These are phyloP conservation scores for Spea bombifrons DNA, from an alignment of 2,113 vertebrate species.

Conservation along the genomic window DNA sequence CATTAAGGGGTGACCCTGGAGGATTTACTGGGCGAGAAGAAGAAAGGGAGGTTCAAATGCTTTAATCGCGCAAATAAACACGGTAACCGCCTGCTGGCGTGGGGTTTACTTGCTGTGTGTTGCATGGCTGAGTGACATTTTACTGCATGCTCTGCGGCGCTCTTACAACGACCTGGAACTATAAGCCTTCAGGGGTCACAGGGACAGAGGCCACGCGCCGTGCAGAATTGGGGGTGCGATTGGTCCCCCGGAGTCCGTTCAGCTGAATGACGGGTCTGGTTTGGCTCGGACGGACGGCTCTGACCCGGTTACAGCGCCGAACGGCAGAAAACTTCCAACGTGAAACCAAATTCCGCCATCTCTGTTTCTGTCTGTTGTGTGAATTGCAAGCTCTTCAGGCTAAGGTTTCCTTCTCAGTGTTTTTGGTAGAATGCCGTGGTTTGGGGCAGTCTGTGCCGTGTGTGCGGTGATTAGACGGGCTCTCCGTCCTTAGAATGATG, in stretches of 20 bases:
- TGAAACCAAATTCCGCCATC: background rate
- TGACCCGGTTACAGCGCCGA: constrained; percentile 15
- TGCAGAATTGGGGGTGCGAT: background rate
- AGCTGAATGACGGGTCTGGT: background rate
- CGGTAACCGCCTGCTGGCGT: constrained; percentile 73
- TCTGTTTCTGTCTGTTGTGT: too few relatives aligned
- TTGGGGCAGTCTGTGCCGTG: too few relatives aligned
- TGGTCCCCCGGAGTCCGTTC: background rate
- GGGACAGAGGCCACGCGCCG: too few relatives aligned
- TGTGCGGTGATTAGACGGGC: too few relatives aligned
- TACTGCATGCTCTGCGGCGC: constrained; percentile 54
- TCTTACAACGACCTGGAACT: background rate
- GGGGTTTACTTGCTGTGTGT: constrained; percentile 59
- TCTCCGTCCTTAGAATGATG: too few relatives aligned
- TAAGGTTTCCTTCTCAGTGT: too few relatives aligned
- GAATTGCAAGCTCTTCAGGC: too few relatives aligned
- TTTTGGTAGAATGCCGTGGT: too few relatives aligned
- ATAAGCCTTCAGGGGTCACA: too few relatives aligned
- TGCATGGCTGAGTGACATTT: constrained; percentile 9
- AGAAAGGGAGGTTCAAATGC: constrained; percentile 92
- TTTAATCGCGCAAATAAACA: constrained; percentile 92
- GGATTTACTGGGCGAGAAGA: constrained; percentile 91
- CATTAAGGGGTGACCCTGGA: constrained; percentile 91
- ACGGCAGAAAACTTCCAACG: constrained; percentile 6
- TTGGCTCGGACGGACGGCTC: background rate